A percentile compares a stretch with the other conserved stretches of the same genome.
Evolutionary conservation across 2,113 vertebrate species (phyloP).

Genomic region (Lutjanus erythropterus): DNA sequence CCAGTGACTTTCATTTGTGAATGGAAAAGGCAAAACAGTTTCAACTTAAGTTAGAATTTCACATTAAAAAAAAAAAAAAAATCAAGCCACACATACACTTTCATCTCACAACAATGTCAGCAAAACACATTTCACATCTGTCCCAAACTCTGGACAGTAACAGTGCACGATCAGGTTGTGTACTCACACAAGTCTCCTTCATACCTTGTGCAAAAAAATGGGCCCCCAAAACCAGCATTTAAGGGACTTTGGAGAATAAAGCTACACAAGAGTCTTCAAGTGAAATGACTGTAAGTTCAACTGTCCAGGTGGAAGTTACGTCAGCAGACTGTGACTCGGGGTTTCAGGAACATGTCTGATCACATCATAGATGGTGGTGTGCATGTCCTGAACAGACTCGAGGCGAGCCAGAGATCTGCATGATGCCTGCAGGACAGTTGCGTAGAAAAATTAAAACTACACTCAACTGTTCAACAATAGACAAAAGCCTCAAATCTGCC

Average conservation of each 20-base stretch:
- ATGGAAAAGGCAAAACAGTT: neutral
- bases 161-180: slow-evolving; percentile 68
- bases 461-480: neutral
- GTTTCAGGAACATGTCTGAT: slow-evolving; percentile 86
- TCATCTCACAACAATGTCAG: slow-evolving; percentile 49
- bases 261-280: slow-evolving; percentile 57
- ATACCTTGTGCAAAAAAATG: slow-evolving; percentile 69
- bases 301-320: slow-evolving; percentile 50
- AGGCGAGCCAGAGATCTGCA: slow-evolving; percentile 83
- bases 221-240: slow-evolving; percentile 43
- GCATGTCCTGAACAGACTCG: slow-evolving; percentile 82
- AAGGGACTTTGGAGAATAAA: slow-evolving; percentile 44
- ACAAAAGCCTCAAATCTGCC: neutral
- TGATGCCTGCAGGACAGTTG: slow-evolving; percentile 74
- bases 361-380: slow-evolving; percentile 88
- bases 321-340: slow-evolving; percentile 78
- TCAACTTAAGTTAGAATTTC: slow-evolving; percentile 20
- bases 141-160: slow-evolving; percentile 43
- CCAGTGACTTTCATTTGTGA: slow-evolving; percentile 4
- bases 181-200: slow-evolving; percentile 41
- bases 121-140: slow-evolving; percentile 38
- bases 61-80: slow-evolving; percentile 19
- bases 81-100: slow-evolving; percentile 37
- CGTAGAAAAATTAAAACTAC: slow-evolving; percentile 8
- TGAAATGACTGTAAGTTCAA: slow-evolving; percentile 27